Conservation (phyloP, 2,113 vertebrate genomes). For the Thalassarche chlororhynchos region DNA sequence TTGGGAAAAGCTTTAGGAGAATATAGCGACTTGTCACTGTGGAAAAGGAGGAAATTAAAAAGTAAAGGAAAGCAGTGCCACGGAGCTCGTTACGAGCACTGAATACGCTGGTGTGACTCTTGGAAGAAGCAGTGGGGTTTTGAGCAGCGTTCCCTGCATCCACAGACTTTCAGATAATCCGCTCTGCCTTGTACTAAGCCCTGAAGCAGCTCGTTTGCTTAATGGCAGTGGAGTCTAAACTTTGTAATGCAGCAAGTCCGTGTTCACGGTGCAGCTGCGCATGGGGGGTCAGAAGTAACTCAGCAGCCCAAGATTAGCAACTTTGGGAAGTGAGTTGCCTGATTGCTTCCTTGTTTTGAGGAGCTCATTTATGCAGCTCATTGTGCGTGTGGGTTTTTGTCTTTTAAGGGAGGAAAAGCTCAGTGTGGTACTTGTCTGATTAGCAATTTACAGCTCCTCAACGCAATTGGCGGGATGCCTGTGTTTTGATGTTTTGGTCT, state of each 20-base stretch:
- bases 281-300: not conserved
- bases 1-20: slow-evolving; percentile 8
- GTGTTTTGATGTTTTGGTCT: slow-evolving; percentile 24
- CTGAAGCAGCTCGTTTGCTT: not conserved
- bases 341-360: slow-evolving; percentile 52
- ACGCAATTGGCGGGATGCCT: not conserved
- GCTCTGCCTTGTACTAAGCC: not conserved
- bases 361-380: slow-evolving; percentile 40
- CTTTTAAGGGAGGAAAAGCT: slow-evolving; percentile 52
- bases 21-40: not conserved
- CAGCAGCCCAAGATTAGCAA: slow-evolving; percentile 1
- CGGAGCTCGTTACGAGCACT: rapidly evolving
- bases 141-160: not conserved
- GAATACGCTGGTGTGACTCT: not conserved
- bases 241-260: not conserved
- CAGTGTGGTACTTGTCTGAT: slow-evolving; percentile 51
- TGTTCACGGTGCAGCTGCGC: not conserved
- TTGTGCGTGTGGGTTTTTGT: slow-evolving; percentile 15
- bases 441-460: slow-evolving; percentile 28
- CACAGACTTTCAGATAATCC: not conserved
- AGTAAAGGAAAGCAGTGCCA: not conserved
- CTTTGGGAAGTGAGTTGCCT: slow-evolving; percentile 22
- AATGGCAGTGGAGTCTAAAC: not conserved
- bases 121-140: not conserved
- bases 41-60: slow-evolving; percentile 43